A percentile compares a stretch with the other conserved stretches of the same genome.
Conservation (phyloP, 2,113 vertebrate genomes). For the Procapra przewalskii region DNA sequence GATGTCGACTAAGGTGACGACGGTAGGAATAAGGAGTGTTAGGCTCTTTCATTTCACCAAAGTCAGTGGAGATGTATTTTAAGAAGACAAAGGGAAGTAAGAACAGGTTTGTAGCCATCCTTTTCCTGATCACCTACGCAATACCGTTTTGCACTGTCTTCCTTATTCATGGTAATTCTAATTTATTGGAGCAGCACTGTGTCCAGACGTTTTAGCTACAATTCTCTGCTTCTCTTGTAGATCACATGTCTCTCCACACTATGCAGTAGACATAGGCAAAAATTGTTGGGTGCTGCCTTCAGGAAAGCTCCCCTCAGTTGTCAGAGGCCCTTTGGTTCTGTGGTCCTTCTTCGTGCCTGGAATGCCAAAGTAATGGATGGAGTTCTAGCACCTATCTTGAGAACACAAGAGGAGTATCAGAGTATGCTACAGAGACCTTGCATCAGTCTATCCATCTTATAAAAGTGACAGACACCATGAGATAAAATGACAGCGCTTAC, state of each 20-base stretch:
- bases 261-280: background rate
- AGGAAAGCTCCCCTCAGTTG: background rate
- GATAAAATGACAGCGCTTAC: slow-evolving; percentile 20
- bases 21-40: background rate
- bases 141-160: background rate
- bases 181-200: background rate
- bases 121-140: background rate
- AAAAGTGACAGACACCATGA: background rate
- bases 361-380: background rate
- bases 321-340: background rate
- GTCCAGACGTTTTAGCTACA: background rate
- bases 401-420: background rate
- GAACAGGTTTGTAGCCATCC: background rate
- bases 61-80: background rate
- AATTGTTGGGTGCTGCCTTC: background rate
- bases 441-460: background rate
- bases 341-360: background rate
- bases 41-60: background rate
- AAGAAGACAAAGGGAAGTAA: background rate
- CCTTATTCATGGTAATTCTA: background rate
- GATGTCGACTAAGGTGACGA: background rate
- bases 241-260: background rate
- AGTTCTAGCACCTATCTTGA: background rate
- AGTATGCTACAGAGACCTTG: background rate
- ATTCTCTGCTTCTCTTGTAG: background rate